Conservation (phyloP, 2,888 invertebrate species). For the Eupithecia centaureata region DNA sequence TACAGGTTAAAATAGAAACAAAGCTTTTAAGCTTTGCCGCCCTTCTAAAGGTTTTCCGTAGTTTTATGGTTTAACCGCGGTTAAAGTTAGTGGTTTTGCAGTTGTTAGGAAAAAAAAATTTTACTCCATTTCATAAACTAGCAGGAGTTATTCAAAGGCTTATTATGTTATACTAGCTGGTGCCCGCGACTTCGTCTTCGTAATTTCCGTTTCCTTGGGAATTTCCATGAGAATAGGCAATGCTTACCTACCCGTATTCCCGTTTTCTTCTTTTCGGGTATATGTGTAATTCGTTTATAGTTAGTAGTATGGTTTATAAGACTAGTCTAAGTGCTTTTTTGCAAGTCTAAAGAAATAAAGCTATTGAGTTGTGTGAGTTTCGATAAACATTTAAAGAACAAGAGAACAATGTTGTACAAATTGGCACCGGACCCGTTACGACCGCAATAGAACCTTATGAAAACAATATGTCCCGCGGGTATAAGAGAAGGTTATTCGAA, state of each 20-base stretch:
- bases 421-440: background rate
- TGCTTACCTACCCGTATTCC: too few relatives aligned
- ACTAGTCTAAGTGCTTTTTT: too few relatives aligned
- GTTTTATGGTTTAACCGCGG: background rate
- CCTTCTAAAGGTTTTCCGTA: background rate
- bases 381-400: background rate
- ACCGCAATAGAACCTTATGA: background rate
- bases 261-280: too few relatives aligned
- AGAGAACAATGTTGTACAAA: background rate
- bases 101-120: background rate
- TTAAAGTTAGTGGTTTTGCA: background rate
- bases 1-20: conserved; percentile 40
- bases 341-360: too few relatives aligned
- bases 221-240: too few relatives aligned
- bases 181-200: too few relatives aligned
- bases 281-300: too few relatives aligned
- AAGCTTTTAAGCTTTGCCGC: conserved; percentile 8
- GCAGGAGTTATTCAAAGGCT: background rate
- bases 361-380: too few relatives aligned
- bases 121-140: background rate
- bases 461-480: background rate
- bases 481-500: background rate
- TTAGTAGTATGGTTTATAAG: too few relatives aligned
- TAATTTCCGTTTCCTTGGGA: too few relatives aligned
- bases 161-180: too few relatives aligned